Percentiles rank a stretch among this genome's conserved stretches.
These are phyloP conservation scores for Endomychus coccineus DNA, from an alignment of 2,888 invertebrate species.

Conservation along the genomic window DNA sequence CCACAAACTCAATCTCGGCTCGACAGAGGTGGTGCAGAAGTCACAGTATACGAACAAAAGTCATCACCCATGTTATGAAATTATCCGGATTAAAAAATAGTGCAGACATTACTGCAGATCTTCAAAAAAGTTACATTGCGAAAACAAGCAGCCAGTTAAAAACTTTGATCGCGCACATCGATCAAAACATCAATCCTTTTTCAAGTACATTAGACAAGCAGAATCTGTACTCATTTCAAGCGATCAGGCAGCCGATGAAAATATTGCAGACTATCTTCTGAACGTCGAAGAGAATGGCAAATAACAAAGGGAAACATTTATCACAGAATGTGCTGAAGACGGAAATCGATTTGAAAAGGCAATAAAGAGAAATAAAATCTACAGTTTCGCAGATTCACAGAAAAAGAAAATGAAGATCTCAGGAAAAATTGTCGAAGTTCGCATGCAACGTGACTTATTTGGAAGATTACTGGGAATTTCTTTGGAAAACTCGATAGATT, in stretches of 20 bases:
- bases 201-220: slow-evolving; percentile 10
- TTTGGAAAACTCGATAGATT: slow-evolving; percentile 17
- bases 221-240: slow-evolving; percentile 12
- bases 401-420: slow-evolving; percentile 22
- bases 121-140: slow-evolving; percentile 12
- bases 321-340: slow-evolving; percentile 2
- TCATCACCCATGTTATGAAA: slow-evolving; percentile 20
- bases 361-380: slow-evolving; percentile 4
- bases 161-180: slow-evolving; percentile 14
- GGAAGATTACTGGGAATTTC: slow-evolving; percentile 25
- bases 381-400: slow-evolving; percentile 1
- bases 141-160: slow-evolving; percentile 11
- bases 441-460: slow-evolving; percentile 29
- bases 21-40: slow-evolving; percentile 30
- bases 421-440: slow-evolving; percentile 26
- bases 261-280: slow-evolving; percentile 1
- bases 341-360: slow-evolving; percentile 4
- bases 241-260: not conserved
- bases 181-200: slow-evolving; percentile 19
- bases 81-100: slow-evolving; percentile 15
- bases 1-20: slow-evolving; percentile 26
- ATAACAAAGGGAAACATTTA: slow-evolving; percentile 4
- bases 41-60: slow-evolving; percentile 17
- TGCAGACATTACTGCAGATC: slow-evolving; percentile 21
- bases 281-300: slow-evolving; percentile 12